Evolutionary conservation across 2,888 invertebrate genomes (phyloP), one percentile per base, ranked within the genome.

Genomic region (Hemistola chrysoprasaria): DNA sequence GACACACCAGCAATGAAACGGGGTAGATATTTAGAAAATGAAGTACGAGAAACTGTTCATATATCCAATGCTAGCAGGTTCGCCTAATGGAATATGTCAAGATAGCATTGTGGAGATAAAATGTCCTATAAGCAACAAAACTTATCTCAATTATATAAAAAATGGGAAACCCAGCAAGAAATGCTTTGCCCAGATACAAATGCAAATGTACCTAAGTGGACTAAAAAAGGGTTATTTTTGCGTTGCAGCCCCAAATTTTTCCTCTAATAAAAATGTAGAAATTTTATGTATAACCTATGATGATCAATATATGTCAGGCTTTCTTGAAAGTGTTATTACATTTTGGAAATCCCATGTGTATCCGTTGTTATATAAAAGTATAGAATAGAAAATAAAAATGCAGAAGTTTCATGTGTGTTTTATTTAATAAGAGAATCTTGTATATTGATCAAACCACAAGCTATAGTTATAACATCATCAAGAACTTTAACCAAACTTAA

Each of bases 51-150:
- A 39, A 56, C 35, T 1, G 59, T 61, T 0, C 24, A 22, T 4
- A 23, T 53, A 50, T 33, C 58, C 57, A 1, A 62, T 60, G 53
- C 32, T 62, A 24, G 62, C 61, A 20, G 61, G 49, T n/a, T 62
- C 63, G 3, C 61, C 59, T 27, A 61, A 65, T 56, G 59, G 62
- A 0, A 40, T 59, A 0, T 53, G 37, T 25, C 8, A 20, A 20
- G 25, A 34, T 16, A 8, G n/a, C 3, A 8, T 23, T 3, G n/a
- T 23, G 3, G 23, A 23, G 23, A 23, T 23, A 7, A 23, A 23
- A 7, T 23, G 23, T 7, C 23, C 23, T 7, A 23, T 7, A 7
- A 23, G n/a, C 3, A 7, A 5, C 3, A 23, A 23, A 23, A 23
- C 23, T 23, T 8, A 3, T 7, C 3, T 8, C 3, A 5, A 23